Percentiles rank a stretch among this genome's conserved stretches.
phyloP scores from a whole-genome alignment of 2,113 vertebrate species.

The Apeltes quadracus region DNA sequence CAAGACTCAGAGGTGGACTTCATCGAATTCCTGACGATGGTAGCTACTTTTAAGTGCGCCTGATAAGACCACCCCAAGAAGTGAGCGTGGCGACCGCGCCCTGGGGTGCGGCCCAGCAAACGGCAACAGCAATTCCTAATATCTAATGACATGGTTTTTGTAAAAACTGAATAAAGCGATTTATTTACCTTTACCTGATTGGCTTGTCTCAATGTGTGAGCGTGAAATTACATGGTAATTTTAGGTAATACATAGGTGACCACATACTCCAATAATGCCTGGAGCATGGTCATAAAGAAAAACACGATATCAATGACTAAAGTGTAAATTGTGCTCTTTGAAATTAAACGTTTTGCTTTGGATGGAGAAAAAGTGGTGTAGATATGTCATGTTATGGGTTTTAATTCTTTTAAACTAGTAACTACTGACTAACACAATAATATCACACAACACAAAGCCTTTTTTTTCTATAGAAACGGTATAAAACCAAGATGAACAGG shows the following conservation, averaged over 20 bases:
- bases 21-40: constrained; percentile 78
- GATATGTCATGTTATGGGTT: not conserved
- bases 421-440: too few species aligned
- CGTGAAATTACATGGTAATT: not conserved
- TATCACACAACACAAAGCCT: too few species aligned
- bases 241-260: not conserved
- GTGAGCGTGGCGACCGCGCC: constrained; percentile 13
- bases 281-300: not conserved
- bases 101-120: not conserved
- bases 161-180: constrained; percentile 34
- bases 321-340: not conserved
- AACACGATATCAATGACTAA: not conserved
- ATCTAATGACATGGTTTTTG: not conserved
- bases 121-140: not conserved
- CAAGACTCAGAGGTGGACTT: constrained; percentile 80
- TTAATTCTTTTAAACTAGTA: not conserved
- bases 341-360: not conserved
- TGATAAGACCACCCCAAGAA: constrained; percentile 59
- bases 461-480: too few species aligned
- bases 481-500: too few species aligned
- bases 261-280: not conserved
- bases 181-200: not conserved
- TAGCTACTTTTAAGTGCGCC: constrained; percentile 68
- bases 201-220: constrained; percentile 4
- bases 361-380: not conserved